Evolutionary conservation across 2,797 vertebrate genomes (phyloP).

Genomic region (Spea hammondii): DNA sequence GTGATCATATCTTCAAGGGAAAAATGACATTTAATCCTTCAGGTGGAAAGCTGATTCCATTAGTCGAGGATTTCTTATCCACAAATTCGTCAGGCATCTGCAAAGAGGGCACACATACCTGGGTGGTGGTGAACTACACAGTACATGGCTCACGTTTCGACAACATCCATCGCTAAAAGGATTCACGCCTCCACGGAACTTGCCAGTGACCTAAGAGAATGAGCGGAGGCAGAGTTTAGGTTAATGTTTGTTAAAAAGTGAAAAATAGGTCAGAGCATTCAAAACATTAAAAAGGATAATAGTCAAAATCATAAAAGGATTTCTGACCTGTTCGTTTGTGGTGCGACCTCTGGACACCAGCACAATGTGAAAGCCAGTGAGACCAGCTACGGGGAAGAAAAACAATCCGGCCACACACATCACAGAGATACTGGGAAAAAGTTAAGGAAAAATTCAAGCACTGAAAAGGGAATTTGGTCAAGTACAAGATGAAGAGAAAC

Average conservation of each 20-base stretch:
- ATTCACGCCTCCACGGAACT: constrained; percentile 95
- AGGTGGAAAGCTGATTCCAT: too few relatives aligned
- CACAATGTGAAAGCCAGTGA: constrained; percentile 95
- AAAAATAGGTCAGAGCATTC: neutral
- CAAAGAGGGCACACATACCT: constrained; percentile 69
- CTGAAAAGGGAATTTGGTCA: neutral
- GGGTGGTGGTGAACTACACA: constrained; percentile 93
- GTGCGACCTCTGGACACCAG: constrained; percentile 94
- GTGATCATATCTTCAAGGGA: too few relatives aligned
- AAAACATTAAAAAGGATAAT: neutral
- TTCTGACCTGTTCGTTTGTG: constrained; percentile 90
- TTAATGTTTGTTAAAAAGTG: neutral
- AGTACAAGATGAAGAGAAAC: neutral
- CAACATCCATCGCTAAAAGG: constrained; percentile 94
- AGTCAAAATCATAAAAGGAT: neutral
- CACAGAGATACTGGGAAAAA: constrained; percentile 81
- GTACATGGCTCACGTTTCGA: constrained; percentile 88
- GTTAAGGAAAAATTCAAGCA: constrained; percentile 19
- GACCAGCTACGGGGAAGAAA: constrained; percentile 92
- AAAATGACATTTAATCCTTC: too few relatives aligned
- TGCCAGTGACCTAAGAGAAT: constrained; percentile 85
- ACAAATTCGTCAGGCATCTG: too few relatives aligned
- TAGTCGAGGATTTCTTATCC: too few relatives aligned
- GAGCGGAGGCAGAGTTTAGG: neutral
- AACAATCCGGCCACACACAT: constrained; percentile 97